Percentiles rank a stretch among this genome's conserved stretches.
Conservation (phyloP, 1,140 invertebrate species). For the Bombus soroeensis region DNA sequence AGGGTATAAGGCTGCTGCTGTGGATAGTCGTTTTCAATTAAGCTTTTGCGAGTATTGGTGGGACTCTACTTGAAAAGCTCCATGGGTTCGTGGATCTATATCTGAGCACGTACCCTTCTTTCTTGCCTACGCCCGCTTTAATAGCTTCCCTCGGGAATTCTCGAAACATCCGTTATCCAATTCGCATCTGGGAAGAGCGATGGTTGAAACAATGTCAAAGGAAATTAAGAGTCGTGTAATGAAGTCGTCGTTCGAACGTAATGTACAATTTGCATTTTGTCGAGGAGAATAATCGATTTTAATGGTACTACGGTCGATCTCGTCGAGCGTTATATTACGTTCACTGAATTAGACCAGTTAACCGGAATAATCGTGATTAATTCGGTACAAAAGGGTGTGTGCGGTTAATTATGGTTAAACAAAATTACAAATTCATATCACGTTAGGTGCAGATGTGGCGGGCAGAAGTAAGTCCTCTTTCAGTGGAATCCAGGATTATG, state of each 20-base stretch:
- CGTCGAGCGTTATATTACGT: not conserved
- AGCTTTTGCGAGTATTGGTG: conserved; percentile 27
- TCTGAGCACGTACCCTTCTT: conserved; percentile 15
- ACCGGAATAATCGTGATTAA: not conserved
- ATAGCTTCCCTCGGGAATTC: conserved; percentile 58
- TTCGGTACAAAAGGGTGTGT: not conserved
- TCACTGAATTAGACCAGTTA: not conserved
- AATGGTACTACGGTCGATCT: conserved; percentile 8
- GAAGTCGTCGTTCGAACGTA: conserved; percentile 14
- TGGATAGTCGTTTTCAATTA: conserved; percentile 61
- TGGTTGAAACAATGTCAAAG: conserved; percentile 48
- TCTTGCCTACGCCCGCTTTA: conserved; percentile 33
- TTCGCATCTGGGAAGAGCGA: conserved; percentile 53
- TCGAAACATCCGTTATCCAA: conserved; percentile 48
- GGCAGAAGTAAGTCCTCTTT: conserved; percentile 45
- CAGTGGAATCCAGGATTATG: conserved; percentile 58
- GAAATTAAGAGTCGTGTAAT: conserved; percentile 47
- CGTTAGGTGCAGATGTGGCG: conserved; percentile 2
- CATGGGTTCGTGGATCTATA: not conserved
- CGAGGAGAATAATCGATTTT: conserved; percentile 44
- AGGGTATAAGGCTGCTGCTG: conserved; percentile 14
- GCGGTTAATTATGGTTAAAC: conserved; percentile 6
- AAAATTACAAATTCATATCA: conserved; percentile 3
- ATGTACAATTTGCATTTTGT: conserved; percentile 53
- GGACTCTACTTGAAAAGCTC: not conserved